These are phyloP conservation scores for Catostylus mosaicus DNA, from an alignment of 30 jellyfish, hydroid and myxozoan genomes.

Conservation along the genomic window DNA sequence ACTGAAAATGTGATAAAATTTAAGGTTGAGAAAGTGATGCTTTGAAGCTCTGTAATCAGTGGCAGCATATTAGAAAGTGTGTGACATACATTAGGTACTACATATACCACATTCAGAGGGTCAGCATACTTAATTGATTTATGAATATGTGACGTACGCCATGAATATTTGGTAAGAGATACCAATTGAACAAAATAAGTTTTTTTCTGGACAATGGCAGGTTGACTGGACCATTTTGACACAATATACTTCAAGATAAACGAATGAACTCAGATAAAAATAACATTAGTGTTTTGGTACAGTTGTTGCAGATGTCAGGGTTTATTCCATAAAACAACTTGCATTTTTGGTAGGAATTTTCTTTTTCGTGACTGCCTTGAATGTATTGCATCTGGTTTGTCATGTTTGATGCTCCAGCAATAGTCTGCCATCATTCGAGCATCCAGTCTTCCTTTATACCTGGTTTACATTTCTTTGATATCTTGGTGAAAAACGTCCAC, in stretches of 20 bases:
- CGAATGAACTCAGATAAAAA: neutral
- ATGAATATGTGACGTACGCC: no score
- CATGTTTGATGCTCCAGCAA: conserved; percentile 25
- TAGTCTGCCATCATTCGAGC: conserved; percentile 25
- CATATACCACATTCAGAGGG: neutral
- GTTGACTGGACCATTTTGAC: no score
- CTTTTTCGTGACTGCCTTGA: conserved; percentile 28
- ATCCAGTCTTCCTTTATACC: conserved; percentile 39
- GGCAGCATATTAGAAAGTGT: neutral
- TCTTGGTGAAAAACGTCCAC: conserved; percentile 24
- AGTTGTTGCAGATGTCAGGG: neutral
- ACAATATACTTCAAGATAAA: neutral
- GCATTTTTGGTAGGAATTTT: conserved; percentile 18
- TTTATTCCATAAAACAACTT: neutral
- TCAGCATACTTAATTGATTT: no score
- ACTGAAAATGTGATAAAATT: neutral
- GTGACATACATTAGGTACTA: neutral
- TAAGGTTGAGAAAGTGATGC: neutral
- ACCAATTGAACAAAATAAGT: neutral
- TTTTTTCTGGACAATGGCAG: no score
- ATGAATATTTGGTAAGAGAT: no score
- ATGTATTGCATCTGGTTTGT: conserved; percentile 1
- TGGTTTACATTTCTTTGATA: conserved; percentile 30
- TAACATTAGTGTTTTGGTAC: neutral
- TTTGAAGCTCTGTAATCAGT: neutral